Percentiles rank a stretch among this genome's conserved stretches.
Evolutionary conservation across 1,140 invertebrate species (phyloP).

Genomic region (Heliconius himera): DNA sequence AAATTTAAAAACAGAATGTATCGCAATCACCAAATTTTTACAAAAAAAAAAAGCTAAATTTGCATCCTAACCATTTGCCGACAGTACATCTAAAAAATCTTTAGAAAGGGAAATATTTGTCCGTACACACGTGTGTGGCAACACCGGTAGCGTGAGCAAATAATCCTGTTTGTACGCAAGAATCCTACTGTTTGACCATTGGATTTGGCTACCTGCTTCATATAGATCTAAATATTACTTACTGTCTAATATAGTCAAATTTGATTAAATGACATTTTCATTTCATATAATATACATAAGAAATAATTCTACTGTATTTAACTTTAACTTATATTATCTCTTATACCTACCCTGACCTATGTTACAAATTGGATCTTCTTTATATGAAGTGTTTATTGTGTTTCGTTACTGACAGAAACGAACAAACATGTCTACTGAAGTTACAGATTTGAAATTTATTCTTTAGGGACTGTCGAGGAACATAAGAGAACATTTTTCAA

Average conservation of each 20-base stretch:
- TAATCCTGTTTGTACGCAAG: conserved; percentile 64
- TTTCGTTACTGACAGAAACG: too few species aligned
- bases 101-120: conserved; percentile 66
- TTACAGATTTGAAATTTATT: too few species aligned
- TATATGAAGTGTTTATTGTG: too few species aligned
- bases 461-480: too few species aligned
- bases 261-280: not conserved
- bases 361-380: too few species aligned
- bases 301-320: too few species aligned
- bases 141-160: conserved; percentile 75
- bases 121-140: conserved; percentile 69
- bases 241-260: not conserved
- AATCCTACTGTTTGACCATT: conserved; percentile 61
- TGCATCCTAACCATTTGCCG: conserved; percentile 39
- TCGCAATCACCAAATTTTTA: not conserved
- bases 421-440: too few species aligned
- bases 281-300: not conserved
- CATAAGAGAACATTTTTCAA: too few species aligned
- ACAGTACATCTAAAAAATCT: conserved; percentile 61
- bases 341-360: too few species aligned
- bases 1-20: too few species aligned
- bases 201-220: conserved; percentile 49
- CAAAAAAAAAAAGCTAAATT: not conserved
- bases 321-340: too few species aligned
- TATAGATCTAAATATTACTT: not conserved